A percentile compares a stretch with the other conserved stretches of the same genome.
Conservation (phyloP, 53 echinoderm and acorn worm species). For the Crossaster papposus region DNA sequence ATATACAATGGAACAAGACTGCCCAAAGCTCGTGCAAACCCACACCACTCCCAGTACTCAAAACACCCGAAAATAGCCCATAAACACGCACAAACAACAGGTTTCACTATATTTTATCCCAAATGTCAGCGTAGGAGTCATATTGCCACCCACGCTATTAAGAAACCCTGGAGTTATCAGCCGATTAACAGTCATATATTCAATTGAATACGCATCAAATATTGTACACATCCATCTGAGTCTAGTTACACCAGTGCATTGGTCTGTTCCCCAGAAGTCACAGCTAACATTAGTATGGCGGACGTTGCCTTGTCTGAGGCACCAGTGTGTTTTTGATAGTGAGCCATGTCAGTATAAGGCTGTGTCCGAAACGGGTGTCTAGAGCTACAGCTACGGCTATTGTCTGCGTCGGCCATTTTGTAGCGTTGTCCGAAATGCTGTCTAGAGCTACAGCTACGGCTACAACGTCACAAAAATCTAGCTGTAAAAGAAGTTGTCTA, state of each 20-base stretch:
- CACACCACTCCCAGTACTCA: background rate
- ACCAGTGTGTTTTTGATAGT: background rate
- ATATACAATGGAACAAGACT: background rate
- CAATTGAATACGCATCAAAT: background rate
- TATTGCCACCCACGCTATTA: background rate
- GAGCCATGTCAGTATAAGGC: no score
- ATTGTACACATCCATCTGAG: background rate
- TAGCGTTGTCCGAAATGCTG: no score
- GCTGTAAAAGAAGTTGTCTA: no score
- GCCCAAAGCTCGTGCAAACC: background rate
- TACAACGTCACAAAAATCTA: no score
- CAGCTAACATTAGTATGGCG: background rate
- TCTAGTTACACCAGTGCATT: background rate
- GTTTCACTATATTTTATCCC: background rate
- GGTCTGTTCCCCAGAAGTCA: background rate
- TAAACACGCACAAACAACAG: background rate
- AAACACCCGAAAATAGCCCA: background rate
- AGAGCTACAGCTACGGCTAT: no score
- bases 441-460: no score
- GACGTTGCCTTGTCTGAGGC: background rate
- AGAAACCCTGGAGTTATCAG: background rate
- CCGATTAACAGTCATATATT: background rate
- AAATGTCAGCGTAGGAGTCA: background rate
- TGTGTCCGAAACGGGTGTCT: no score
- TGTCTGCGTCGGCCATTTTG: no score